Conservation (phyloP, 2,113 vertebrate species). For the Synodontis membranacea region DNA sequence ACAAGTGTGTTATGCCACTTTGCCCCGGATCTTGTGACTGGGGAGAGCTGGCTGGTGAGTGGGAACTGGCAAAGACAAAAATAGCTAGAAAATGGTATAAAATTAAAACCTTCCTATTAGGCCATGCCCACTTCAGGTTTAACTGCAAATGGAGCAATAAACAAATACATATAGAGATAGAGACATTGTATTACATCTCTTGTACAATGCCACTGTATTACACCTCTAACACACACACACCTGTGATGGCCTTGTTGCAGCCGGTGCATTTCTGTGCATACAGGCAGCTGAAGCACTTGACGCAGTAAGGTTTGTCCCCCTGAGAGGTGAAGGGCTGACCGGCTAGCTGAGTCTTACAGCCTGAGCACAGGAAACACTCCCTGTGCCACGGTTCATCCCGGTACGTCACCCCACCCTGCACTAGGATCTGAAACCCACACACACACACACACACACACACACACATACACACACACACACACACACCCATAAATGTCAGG, state of each 20-base stretch:
- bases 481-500: not conserved
- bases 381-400: constrained; percentile 92
- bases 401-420: constrained; percentile 93
- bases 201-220: not conserved
- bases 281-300: constrained; percentile 91
- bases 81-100: not conserved
- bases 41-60: too few relatives aligned
- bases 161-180: not conserved
- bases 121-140: not conserved
- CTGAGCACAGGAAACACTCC: constrained; percentile 90
- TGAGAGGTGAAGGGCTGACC: constrained; percentile 95
- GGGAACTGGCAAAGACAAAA: not conserved
- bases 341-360: constrained; percentile 84
- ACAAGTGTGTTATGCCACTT: not conserved
- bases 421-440: constrained; percentile 77
- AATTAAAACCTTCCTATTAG: not conserved
- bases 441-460: constrained; percentile 6
- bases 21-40: too few relatives aligned
- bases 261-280: constrained; percentile 91
- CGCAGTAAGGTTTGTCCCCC: constrained; percentile 88
- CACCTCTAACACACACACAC: constrained; percentile 64
- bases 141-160: not conserved
- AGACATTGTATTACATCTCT: not conserved
- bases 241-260: constrained; percentile 93
- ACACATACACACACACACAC: constrained; percentile 4